Conservation (phyloP, 2,888 invertebrate species). For the Dermolepida albohirtum region DNA sequence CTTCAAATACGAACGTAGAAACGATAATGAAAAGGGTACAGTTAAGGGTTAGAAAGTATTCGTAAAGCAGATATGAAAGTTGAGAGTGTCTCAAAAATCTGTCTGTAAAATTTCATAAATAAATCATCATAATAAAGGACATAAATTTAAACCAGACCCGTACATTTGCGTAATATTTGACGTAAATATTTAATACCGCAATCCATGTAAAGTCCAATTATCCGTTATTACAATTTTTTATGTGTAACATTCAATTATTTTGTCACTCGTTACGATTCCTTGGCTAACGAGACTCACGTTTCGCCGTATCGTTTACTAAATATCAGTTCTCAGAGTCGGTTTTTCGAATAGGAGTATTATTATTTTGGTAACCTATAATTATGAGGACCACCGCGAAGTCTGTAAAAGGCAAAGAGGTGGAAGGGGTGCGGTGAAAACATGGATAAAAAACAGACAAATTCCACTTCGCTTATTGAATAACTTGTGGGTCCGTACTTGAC, state of each 20-base stretch:
- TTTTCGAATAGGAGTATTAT: slow-evolving; percentile 62
- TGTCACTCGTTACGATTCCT: slow-evolving; percentile 30
- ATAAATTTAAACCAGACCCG: no score
- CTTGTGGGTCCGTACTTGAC: not conserved
- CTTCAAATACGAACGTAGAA: no score
- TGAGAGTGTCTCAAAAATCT: no score
- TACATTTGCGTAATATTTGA: not conserved
- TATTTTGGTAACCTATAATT: slow-evolving; percentile 64
- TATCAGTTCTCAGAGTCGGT: slow-evolving; percentile 63
- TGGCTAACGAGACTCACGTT: slow-evolving; percentile 58
- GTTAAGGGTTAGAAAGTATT: no score
- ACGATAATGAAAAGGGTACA: no score
- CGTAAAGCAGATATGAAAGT: no score
- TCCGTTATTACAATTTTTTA: slow-evolving; percentile 33
- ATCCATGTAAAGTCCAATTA: slow-evolving; percentile 19
- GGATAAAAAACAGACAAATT: not conserved
- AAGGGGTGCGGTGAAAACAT: not conserved
- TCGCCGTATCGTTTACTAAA: slow-evolving; percentile 60
- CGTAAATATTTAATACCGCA: not conserved
- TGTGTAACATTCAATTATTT: slow-evolving; percentile 46
- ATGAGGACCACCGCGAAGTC: slow-evolving; percentile 63
- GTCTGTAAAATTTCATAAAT: not conserved
- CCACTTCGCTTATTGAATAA: slow-evolving; percentile 2
- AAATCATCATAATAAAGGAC: no score
- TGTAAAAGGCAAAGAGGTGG: slow-evolving; percentile 38